Base-by-base conservation (phyloP, 2,113 vertebrate species). In the Chionodraco myersi region DNA sequence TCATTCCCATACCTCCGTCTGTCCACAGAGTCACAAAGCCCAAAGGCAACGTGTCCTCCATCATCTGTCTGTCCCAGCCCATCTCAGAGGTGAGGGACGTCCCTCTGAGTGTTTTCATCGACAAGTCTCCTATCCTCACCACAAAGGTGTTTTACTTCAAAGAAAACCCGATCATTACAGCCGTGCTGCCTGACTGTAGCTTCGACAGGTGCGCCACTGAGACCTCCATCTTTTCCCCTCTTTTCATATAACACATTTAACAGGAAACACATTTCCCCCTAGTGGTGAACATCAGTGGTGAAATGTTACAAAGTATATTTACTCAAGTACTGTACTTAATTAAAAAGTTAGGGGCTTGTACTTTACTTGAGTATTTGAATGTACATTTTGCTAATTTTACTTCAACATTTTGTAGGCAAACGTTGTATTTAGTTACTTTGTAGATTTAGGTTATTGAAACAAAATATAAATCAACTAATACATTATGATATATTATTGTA, bases 141-240 rank as follows among this genome's bases (percentile, higher is more conserved):
- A 95, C 95, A 5, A 91, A 92, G 90, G 91, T 92, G 44, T 99
- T 99, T 88, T 88, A 94, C 62, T 99, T 98, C 89, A 95, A 89
- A 79, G 94, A 97, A 14, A 91, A 96, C 21, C 98, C 97, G 0
- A 16, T 90, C 1, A 89, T 99, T 45, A 88, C 90, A 0, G 64
- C 88, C 0, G 88, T 99, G 5, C 57, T 77, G 14, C 98, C 98
- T 0, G 93, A 89, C 82, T 99, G 98, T 87, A 96, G 96, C 90
- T 97, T 95, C 79, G 91, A 94, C 89, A 94, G 93, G 95, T 96
- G 74, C 15, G 54, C 18, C 53, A 56, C 10, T 8, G 66, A 72
- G 21, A 49, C 56, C 5, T 48, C 14, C 26, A 36, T 4, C 9
- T 34, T 30, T 52, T 21, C 11, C 54, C 18, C 26, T 41, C 15